Percentiles rank a stretch among this genome's conserved stretches.
Evolutionary conservation across 2,888 invertebrate genomes (phyloP).

Genomic region (Callyntrura guangdongensis): DNA sequence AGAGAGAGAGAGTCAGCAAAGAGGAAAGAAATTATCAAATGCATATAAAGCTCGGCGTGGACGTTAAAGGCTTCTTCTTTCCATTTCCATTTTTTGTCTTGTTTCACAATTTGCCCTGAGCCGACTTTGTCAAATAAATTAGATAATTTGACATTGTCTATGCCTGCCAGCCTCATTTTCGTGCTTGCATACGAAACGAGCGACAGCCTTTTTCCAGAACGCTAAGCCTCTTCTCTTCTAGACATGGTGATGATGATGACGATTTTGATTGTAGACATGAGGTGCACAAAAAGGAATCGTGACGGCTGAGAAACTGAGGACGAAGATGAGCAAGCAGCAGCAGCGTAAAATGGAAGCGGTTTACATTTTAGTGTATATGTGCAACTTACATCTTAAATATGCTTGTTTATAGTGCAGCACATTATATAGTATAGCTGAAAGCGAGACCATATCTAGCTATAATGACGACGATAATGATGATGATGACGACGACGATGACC

Average conservation of each 20-base stretch:
- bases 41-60: neutral
- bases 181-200: too few species aligned
- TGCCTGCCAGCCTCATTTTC: neutral
- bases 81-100: too few species aligned
- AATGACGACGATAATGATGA: slow-evolving; percentile 11
- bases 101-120: slow-evolving; percentile 56
- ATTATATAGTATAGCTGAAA: slow-evolving; percentile 26
- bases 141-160: slow-evolving; percentile 69
- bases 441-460: slow-evolving; percentile 40
- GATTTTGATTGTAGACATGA: neutral
- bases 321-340: neutral
- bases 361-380: slow-evolving; percentile 6
- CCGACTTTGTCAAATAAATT: slow-evolving; percentile 69
- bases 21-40: neutral
- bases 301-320: neutral
- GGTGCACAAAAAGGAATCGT: too few species aligned
- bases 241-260: neutral
- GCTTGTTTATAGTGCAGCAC: too few species aligned
- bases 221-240: neutral
- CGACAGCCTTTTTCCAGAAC: slow-evolving; percentile 29
- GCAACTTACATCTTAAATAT: too few species aligned
- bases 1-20: too few species aligned
- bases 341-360: slow-evolving; percentile 32
- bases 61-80: slow-evolving; percentile 43
- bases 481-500: too few species aligned